Base-by-base conservation (phyloP, 2,888 invertebrate species). In the Caenorhabditis panamensis region DNA sequence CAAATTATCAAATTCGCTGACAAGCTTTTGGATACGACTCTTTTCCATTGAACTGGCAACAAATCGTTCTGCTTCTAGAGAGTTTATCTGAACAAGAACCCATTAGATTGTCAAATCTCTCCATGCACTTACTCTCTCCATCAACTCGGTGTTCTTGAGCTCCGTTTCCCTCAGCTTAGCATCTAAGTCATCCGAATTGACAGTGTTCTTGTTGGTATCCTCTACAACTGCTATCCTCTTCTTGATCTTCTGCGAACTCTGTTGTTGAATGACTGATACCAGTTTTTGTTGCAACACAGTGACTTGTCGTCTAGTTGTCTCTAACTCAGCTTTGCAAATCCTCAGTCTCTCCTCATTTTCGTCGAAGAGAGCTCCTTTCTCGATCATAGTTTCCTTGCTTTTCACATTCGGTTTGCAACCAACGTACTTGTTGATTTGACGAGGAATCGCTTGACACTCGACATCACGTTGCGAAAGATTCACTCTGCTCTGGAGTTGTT, bases 381-480 rank as follows among this genome's bases (percentile, higher is more conserved):
- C 87, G n/a, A 90, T 83, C n/a, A 54, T 59, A 0, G 87, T 88
- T 18, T 82, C 76, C 64, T 89, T 88, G 61, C 82, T 71, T 64
- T 87, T 87, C 11, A 82, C 80, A 51, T 85, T 84, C 13, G 87
- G 87, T 54, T 86, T 76, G 77, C 90, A 90, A 9, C 88, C 88
- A 26, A 90, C 90, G 76, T 90, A 90, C 67, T 90, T 90, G 80
- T 83, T 89, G 22, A 81, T 79, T 20, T 83, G 82, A 49, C 86
- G 71, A 13, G 90, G 90, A 22, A 75, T 80, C 1, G 88, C 90
- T 63, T 89, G 89, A 51, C 87, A 87, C 82, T 88, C 87, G 2
- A 84, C 90, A 66, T 90, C 90, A 24, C 88, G 66, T 8, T 79
- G 69, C 2, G 87, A 82, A 36, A 81, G 82, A 41, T 88, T 88